Percentiles rank a stretch among this genome's conserved stretches.
phyloP scores from a whole-genome alignment of 1,140 invertebrate species.

The Geopemphigus sp. region DNA sequence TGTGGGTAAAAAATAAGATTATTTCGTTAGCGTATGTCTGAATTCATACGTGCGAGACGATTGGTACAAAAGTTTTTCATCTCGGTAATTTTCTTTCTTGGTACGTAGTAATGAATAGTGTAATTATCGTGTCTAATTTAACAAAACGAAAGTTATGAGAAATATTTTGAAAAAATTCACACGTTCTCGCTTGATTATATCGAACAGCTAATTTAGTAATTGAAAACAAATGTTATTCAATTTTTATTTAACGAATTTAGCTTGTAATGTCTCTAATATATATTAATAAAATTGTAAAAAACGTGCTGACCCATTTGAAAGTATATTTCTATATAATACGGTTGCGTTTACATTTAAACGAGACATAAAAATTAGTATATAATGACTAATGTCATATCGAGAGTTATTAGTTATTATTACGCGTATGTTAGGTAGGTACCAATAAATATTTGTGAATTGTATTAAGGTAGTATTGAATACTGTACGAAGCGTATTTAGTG shows the following conservation, averaged over 20 bases:
- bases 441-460: too few relatives aligned
- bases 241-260: background rate
- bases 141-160: conserved; percentile 26
- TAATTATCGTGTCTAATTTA: conserved; percentile 10
- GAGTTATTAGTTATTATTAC: too few relatives aligned
- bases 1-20: background rate
- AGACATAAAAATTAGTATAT: too few relatives aligned
- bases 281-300: too few relatives aligned
- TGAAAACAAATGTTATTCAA: background rate
- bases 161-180: conserved; percentile 13
- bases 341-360: too few relatives aligned
- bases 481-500: too few relatives aligned
- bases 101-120: background rate
- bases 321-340: too few relatives aligned
- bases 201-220: background rate
- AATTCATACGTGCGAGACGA: conserved; percentile 25
- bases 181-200: background rate
- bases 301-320: too few relatives aligned
- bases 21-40: background rate
- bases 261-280: too few relatives aligned
- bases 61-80: conserved; percentile 6
- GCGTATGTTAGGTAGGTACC: too few relatives aligned
- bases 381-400: too few relatives aligned
- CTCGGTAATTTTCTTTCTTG: background rate
- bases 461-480: too few relatives aligned